Evolutionary conservation across 2,888 invertebrate genomes (phyloP).

Genomic region (Isotomurus palustris): DNA sequence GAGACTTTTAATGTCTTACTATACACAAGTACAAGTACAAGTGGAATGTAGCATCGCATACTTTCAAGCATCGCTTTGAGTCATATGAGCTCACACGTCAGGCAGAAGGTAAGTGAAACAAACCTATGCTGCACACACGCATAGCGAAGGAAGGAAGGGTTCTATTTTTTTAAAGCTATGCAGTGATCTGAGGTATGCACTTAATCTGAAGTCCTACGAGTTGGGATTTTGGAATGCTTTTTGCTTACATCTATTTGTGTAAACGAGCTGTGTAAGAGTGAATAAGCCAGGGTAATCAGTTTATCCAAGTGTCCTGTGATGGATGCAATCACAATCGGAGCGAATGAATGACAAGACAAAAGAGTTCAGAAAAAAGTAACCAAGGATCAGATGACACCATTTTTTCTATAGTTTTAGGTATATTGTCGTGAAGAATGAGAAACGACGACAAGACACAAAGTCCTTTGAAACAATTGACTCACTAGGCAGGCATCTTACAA

Average conservation of each 20-base stretch:
- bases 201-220: conserved; percentile 9
- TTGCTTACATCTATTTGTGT: too few species aligned
- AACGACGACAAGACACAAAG: neutral
- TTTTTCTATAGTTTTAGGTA: conserved; percentile 11
- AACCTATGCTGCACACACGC: too few species aligned
- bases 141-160: too few species aligned
- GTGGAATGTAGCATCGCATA: too few species aligned
- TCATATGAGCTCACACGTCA: too few species aligned
- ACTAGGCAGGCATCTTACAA: conserved; percentile 1
- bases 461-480: conserved; percentile 1
- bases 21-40: too few species aligned
- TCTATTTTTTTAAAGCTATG: conserved; percentile 12
- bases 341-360: conserved; percentile 46
- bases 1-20: too few species aligned
- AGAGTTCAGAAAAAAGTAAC: conserved; percentile 28
- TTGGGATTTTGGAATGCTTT: too few species aligned
- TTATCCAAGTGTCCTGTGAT: conserved; percentile 4
- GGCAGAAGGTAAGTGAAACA: too few species aligned
- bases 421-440: conserved; percentile 3
- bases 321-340: conserved; percentile 15
- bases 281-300: too few species aligned
- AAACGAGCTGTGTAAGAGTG: too few species aligned
- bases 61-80: too few species aligned
- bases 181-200: conserved; percentile 8
- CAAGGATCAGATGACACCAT: conserved; percentile 36